Evolutionary conservation across 2,113 vertebrate species (phyloP), one percentile per base, ranked within the genome.

Genomic region (Mesocricetus auratus): DNA sequence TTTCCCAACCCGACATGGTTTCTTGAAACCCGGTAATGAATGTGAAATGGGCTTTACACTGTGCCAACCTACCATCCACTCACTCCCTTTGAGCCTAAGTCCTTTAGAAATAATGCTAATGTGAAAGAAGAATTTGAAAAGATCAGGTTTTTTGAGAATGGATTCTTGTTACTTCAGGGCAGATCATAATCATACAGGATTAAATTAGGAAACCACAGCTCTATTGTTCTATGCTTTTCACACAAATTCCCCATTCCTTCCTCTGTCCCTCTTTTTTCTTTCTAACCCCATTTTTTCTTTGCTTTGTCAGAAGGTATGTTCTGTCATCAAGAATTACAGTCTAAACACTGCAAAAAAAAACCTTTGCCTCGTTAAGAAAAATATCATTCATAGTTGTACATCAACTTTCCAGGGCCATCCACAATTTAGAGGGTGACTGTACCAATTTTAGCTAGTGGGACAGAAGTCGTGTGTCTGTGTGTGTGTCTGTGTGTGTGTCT

Each of bases 11-110:
- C 69, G 74, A 91, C 66, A 83, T 94, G 95, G 71, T 95, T 97
- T 95, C 94, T 94, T 92, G 95, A 97, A 96, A 97, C 82, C 79
- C 96, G 90, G 19, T 81, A 88, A 92, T 21, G 42, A 74, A 12
- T 95, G 78, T 97, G 96, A 98, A 98, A 97, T 98, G 89, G 98
- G 98, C 96, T 92, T 92, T 90, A 93, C 96, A 93, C 62, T 94
- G 96, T 90, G 83, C 22, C 85, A 90, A 79, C 45, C 29, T 86
- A 75, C 64, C 26, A 62, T 16, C 56, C 39, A 91, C 83, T 95
- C 39, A 91, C 83, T 95, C 95, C 29, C 31, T 97, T 97, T 96
- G 78, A 96, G 66, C 87, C 39, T 89, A 75, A 82, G 77, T 97
- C 93, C 68, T 96, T 96, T 73, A 91, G 90, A 90, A 96, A 89